phyloP scores from a whole-genome alignment of 2,797 vertebrate species.

The Pempheris klunzingeri region DNA sequence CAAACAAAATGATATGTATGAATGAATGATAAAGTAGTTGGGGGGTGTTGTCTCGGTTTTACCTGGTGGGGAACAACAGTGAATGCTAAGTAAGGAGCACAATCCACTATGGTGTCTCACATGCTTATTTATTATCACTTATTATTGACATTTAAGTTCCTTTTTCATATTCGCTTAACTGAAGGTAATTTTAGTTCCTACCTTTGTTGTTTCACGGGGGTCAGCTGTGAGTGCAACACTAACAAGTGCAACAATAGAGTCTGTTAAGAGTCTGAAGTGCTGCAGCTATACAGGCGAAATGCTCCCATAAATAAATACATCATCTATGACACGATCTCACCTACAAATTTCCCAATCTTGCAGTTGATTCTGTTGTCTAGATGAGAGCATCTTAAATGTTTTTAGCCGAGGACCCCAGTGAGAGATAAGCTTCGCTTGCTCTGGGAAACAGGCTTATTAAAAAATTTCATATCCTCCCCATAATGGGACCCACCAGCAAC shows the following conservation, averaged over 20 bases:
- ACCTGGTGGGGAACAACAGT: no score
- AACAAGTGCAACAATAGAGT: not conserved
- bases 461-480: constrained; percentile 58
- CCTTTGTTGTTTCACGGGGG: not conserved
- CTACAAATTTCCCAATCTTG: constrained; percentile 33
- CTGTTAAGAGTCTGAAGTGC: not conserved
- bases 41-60: no score
- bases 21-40: no score
- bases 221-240: not conserved
- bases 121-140: no score
- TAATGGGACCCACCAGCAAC: constrained; percentile 70
- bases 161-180: not conserved
- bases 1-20: no score
- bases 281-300: not conserved
- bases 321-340: constrained; percentile 13
- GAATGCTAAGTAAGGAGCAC: no score
- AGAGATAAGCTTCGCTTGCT: constrained; percentile 60
- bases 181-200: not conserved
- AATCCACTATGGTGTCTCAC: no score
- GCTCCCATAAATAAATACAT: not conserved
- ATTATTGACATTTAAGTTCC: no score
- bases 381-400: constrained; percentile 53
- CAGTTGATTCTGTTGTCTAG: constrained; percentile 33
- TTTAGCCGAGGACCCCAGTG: constrained; percentile 57
- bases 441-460: constrained; percentile 71